Evolutionary conservation across 1,140 invertebrate genomes (phyloP).

Genomic region (Dreissena rostriformis): DNA sequence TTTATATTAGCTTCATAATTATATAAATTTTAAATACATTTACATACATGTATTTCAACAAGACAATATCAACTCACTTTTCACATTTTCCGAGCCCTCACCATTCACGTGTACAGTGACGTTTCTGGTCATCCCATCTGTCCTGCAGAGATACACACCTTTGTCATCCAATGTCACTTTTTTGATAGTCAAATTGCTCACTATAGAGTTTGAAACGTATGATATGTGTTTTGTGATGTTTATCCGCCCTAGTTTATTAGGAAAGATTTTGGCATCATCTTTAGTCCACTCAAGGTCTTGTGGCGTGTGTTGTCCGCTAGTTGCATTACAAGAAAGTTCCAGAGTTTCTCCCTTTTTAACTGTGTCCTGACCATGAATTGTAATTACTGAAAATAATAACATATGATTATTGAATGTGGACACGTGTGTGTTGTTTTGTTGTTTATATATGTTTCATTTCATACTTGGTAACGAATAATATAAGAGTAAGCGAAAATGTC

Average conservation of each 20-base stretch:
- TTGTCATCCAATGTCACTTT: conserved; percentile 13
- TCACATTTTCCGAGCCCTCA: conserved; percentile 10
- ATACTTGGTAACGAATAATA: neutral
- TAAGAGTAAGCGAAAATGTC: neutral
- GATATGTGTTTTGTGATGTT: conserved; percentile 55
- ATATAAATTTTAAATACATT: neutral
- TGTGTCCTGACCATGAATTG: conserved; percentile 14
- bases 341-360: conserved; percentile 38
- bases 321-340: conserved; percentile 40
- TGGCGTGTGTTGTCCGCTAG: conserved; percentile 35
- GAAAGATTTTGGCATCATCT: conserved; percentile 28
- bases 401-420: neutral
- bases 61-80: conserved; percentile 29
- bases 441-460: neutral
- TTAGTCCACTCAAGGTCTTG: conserved; percentile 52
- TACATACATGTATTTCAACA: neutral
- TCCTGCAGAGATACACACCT: conserved; percentile 41
- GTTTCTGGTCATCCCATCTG: conserved; percentile 31
- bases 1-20: neutral
- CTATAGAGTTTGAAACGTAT: conserved; percentile 42
- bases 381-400: conserved; percentile 20
- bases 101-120: conserved; percentile 27
- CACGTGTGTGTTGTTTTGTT: no score
- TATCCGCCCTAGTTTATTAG: conserved; percentile 39
- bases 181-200: conserved; percentile 51